Base-by-base conservation (phyloP, 2,888 invertebrate genomes). In the Busseola fusca region DNA sequence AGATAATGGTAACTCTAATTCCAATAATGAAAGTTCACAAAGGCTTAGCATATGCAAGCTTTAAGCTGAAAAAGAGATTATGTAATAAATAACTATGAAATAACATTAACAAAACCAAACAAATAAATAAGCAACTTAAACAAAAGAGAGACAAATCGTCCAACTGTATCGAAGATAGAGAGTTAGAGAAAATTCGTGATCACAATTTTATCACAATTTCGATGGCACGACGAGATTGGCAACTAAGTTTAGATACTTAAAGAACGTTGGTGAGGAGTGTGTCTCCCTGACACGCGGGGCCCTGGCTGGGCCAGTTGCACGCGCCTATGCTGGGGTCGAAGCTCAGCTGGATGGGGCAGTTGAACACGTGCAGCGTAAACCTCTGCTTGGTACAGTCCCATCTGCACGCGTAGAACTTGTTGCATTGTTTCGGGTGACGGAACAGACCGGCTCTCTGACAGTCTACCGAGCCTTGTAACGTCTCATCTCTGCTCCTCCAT, bases 221-320 rank as follows among this genome's bases (percentile, higher is more conserved):
- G 93, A 95, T 95, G 95, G 95, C 95, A 95, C 95, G 85, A 91
- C 88, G 88, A 91, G 88, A 90, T 89, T 88, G 82, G 82, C 86
- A 86, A 87, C 78, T 82, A 80, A 84, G 64, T 74, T 81, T 80
- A 82, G 66, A 69, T 79, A 76, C 86, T 93, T 91, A 95, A 78
- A 95, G 90, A 84, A 92, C 91, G 89, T 97, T 96, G 76, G 96
- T 96, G 63, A 97, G 94, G 66, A 97, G 95, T 78, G 97, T 97
- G 87, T 97, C 96, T 67, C 97, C 97, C 81, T 97, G 96, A 89
- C 98, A 98, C 65, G 97, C 97, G 0, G 98, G 98, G 42, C 98
- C 98, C 88, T 97, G 97, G 87, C 97, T 97, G 1, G 98, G 98
- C 97, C 97, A 98, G 91, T 98, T 98, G 86, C 98, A 98, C 63